A percentile compares a stretch with the other conserved stretches of the same genome.
Conservation (phyloP, 2,888 invertebrate species). For the Villa cingulata region DNA sequence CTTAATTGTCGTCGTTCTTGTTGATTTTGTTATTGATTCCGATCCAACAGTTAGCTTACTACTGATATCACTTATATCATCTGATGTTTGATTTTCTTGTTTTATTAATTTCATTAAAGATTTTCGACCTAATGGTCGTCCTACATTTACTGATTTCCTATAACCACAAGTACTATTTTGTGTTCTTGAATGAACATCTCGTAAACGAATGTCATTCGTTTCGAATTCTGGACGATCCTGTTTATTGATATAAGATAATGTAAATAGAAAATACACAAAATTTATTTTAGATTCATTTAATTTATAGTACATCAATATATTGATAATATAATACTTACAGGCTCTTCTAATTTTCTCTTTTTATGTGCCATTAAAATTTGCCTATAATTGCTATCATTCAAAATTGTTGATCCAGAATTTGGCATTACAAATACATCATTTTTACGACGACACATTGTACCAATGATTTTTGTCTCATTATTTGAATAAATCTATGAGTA, state of each 20-base stretch:
- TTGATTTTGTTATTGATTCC: not conserved
- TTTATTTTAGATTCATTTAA: too few species aligned
- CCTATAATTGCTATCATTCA: slow-evolving; percentile 34
- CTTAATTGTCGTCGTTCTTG: not conserved
- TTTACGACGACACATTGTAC: slow-evolving; percentile 29
- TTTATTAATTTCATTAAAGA: slow-evolving; percentile 20
- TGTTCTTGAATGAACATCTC: slow-evolving; percentile 41
- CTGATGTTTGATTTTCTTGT: slow-evolving; percentile 3
- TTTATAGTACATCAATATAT: too few species aligned
- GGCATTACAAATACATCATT: not conserved
- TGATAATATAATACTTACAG: slow-evolving; percentile 38
- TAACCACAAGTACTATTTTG: slow-evolving; percentile 28
- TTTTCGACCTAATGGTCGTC: slow-evolving; percentile 26
- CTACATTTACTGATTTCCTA: slow-evolving; percentile 19
- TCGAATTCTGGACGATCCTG: slow-evolving; percentile 63
- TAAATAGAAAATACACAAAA: not conserved
- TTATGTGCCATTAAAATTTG: slow-evolving; percentile 58
- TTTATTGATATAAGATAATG: slow-evolving; percentile 22
- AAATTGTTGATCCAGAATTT: not conserved
- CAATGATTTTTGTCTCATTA: slow-evolving; percentile 33
- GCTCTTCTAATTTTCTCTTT: slow-evolving; percentile 52
- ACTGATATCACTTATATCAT: not conserved
- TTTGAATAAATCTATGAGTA: slow-evolving; percentile 21
- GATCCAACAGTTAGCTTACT: too few species aligned
- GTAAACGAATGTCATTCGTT: slow-evolving; percentile 59